Evolutionary conservation across 2,888 invertebrate species (phyloP).

Genomic region (Amphipoea oculea): DNA sequence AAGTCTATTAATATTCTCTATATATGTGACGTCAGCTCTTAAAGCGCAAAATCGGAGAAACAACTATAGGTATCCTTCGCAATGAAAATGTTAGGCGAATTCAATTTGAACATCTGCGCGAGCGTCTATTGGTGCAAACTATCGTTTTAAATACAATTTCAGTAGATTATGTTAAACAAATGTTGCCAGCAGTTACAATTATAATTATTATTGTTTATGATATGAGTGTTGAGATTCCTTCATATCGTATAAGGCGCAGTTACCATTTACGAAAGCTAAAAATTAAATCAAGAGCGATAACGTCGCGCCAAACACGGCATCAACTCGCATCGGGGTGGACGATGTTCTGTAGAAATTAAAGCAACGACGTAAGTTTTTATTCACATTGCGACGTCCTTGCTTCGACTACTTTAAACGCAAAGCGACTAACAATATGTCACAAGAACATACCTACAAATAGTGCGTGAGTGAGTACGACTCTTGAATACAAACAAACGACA

Average conservation of each 20-base stretch:
- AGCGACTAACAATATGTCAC: constrained; percentile 80
- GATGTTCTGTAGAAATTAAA: constrained; percentile 34
- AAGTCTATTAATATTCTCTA: constrained; percentile 51
- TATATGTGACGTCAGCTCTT: constrained; percentile 43
- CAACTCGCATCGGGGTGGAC: constrained; percentile 30
- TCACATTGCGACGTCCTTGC: constrained; percentile 77
- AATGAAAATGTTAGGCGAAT: constrained; percentile 43
- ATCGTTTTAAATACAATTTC: constrained; percentile 1
- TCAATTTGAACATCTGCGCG: constrained; percentile 22
- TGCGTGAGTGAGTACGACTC: constrained; percentile 78
- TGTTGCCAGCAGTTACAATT: constrained; percentile 21
- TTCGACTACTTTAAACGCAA: constrained; percentile 77
- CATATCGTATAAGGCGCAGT: constrained; percentile 21
- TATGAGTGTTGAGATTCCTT: constrained; percentile 9
- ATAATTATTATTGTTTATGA: constrained; percentile 22
- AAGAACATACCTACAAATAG: constrained; percentile 78
- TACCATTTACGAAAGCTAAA: constrained; percentile 43
- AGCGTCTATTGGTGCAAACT: constrained; percentile 23
- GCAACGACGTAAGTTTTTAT: constrained; percentile 62
- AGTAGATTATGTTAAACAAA: constrained; percentile 6
- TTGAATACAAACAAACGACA: constrained; percentile 86
- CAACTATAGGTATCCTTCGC: constrained; percentile 47
- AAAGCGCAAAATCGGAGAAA: constrained; percentile 33
- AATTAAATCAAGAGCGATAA: constrained; percentile 50
- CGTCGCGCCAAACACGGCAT: constrained; percentile 29